Evolutionary conservation across 2,888 invertebrate genomes (phyloP), one percentile per base, ranked within the genome.

Genomic region (Tromatobia lineatoria): DNA sequence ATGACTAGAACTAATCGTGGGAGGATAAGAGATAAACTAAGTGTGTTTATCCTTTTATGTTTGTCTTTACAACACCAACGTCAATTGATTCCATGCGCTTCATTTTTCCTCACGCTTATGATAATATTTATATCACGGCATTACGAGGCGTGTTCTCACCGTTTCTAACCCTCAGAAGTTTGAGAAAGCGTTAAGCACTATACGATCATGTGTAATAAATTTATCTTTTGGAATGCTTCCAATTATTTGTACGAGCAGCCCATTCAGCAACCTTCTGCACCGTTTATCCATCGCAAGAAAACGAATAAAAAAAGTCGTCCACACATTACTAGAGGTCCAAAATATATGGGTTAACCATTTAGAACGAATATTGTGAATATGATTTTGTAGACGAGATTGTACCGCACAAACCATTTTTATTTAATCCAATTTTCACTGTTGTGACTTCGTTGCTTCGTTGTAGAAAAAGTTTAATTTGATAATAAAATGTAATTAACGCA

Each of bases 191-290:
- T 57, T 23, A 11, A 57, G 69, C 61, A 75, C 47, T 54, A 18
- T 61, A 23, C 52, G 74, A 82, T 73, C 67, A 69, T 61, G 73
- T 11, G 52, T 42, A 29, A 61, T 81, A 75, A 81, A 81, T 70
- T 77, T 77, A 57, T 66, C 11, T 47, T 66, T 50, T 77, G 77
- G 71, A 59, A 59, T 13, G 47, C 23, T 59, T 71, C 71, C 66
- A 71, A 82, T 25, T 11, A 42, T 57, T 67, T 47, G n/a, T 20
- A 61, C 45, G n/a, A 38, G 57, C 50, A 18, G 67, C 11, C 57
- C 57, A 23, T 57, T 57, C 23, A 23, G 23, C 57, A 13, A 23
- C 1, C 57, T 25, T 57, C 10, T 57, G 10, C 38, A 38, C 38
- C 38, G 25, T 23, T 23, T 57, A 13, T 23, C 23, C 11, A 57